A percentile compares a stretch with the other conserved stretches of the same genome.
phyloP scores from a whole-genome alignment of 1,140 invertebrate species.

The Camponotus floridanus region DNA sequence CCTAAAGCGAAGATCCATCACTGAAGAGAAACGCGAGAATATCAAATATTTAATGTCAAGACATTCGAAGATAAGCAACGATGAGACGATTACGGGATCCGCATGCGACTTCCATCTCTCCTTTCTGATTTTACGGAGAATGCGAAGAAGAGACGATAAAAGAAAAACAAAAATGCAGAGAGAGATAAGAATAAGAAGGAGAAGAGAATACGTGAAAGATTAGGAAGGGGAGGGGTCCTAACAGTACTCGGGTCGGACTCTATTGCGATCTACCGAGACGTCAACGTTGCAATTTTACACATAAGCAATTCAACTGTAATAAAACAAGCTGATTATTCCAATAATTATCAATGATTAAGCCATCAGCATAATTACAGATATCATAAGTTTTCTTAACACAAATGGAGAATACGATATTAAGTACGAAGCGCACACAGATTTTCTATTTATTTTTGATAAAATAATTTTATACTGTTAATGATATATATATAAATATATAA shows the following conservation, averaged over 20 bases:
- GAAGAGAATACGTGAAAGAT: background rate
- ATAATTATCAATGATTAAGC: background rate
- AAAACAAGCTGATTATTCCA: background rate
- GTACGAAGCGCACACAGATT: too few relatives aligned
- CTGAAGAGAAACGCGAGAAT: background rate
- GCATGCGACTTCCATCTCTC: background rate
- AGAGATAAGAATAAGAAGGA: constrained; percentile 15
- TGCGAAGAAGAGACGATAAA: background rate
- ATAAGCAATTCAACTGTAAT: background rate
- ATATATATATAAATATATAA: too few relatives aligned
- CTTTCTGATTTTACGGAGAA: constrained; percentile 15
- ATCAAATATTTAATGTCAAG: constrained; percentile 7
- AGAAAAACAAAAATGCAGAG: background rate
- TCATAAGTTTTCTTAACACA: too few relatives aligned
- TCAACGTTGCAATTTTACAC: background rate
- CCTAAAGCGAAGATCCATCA: constrained; percentile 13
- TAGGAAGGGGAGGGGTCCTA: background rate
- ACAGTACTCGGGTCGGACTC: background rate
- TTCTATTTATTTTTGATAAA: too few relatives aligned
- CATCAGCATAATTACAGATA: background rate
- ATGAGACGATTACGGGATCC: background rate
- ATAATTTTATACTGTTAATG: background rate
- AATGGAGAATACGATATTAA: too few relatives aligned
- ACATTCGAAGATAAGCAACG: background rate
- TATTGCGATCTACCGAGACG: background rate